phyloP scores from a whole-genome alignment of 2,113 vertebrate species.

The Pimephales promelas region DNA sequence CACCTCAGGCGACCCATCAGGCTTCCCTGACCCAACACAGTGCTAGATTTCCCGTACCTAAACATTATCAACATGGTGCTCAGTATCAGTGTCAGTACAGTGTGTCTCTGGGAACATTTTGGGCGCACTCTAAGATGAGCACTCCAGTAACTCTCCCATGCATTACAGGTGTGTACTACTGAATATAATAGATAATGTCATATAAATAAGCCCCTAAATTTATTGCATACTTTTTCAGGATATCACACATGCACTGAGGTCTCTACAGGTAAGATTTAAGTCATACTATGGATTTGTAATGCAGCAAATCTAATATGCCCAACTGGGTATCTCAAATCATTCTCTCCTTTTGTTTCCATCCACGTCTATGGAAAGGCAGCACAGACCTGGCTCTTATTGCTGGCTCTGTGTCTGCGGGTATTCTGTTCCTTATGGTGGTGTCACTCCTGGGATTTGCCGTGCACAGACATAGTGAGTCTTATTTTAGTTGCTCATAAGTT shows the following conservation, averaged over 20 bases:
- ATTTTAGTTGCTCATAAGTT: not conserved
- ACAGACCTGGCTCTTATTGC: slow-evolving; percentile 70
- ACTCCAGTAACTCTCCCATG: slow-evolving; percentile 55
- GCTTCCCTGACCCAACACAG: slow-evolving; percentile 55
- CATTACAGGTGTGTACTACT: slow-evolving; percentile 54
- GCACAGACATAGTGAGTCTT: slow-evolving; percentile 45
- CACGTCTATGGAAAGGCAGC: not conserved
- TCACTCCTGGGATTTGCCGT: slow-evolving; percentile 52
- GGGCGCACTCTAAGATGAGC: slow-evolving; percentile 66
- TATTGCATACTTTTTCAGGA: slow-evolving; percentile 29
- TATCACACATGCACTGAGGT: not conserved
- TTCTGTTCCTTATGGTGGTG: slow-evolving; percentile 66
- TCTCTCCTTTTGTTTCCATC: slow-evolving; percentile 24
- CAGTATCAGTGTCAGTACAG: slow-evolving; percentile 74
- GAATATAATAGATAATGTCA: not conserved
- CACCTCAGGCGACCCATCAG: slow-evolving; percentile 20
- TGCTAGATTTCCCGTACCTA: slow-evolving; percentile 64
- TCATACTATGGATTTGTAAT: not conserved
- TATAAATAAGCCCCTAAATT: not conserved
- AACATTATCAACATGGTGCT: slow-evolving; percentile 53
- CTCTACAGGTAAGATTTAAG: not conserved
- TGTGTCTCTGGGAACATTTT: slow-evolving; percentile 55
- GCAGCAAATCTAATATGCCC: not conserved
- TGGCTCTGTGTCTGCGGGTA: slow-evolving; percentile 66
- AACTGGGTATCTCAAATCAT: not conserved